Percentiles rank a stretch among this genome's conserved stretches.
phyloP scores from a whole-genome alignment of 2,797 vertebrate genomes.

The Myotis daubentonii region DNA sequence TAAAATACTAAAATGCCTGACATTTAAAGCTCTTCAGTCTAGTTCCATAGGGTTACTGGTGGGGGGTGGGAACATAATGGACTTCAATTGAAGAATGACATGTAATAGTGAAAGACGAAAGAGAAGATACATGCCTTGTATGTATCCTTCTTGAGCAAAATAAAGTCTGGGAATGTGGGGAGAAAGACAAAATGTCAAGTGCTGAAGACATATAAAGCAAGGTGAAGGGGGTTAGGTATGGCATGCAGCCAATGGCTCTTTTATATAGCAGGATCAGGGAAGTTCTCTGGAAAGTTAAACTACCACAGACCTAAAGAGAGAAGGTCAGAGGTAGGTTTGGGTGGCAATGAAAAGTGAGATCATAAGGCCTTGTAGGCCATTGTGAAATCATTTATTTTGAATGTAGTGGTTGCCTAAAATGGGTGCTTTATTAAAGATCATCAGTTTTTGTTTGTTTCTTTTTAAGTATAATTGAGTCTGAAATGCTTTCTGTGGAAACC shows the following conservation, averaged over 20 bases:
- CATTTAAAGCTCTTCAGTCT: not conserved
- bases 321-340: not conserved
- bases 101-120: not conserved
- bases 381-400: not conserved
- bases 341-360: not conserved
- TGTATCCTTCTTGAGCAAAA: not conserved
- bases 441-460: not conserved
- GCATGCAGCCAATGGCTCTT: not conserved
- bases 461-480: not conserved
- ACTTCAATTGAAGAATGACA: not conserved
- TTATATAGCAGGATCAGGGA: not conserved
- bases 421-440: conserved; percentile 5
- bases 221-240: not conserved
- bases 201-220: not conserved
- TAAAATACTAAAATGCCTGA: not conserved
- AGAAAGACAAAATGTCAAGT: not conserved
- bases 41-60: not conserved
- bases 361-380: not conserved
- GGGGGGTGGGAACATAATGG: not conserved
- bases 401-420: not conserved
- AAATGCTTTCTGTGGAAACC: not conserved
- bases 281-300: not conserved
- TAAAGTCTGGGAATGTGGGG: not conserved
- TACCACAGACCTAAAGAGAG: not conserved
- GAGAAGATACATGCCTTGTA: not conserved